Percentiles rank a stretch among this genome's conserved stretches.
These are phyloP conservation scores for Sylvicola cinctus DNA, from an alignment of 2,888 invertebrate genomes.

Conservation along the genomic window DNA sequence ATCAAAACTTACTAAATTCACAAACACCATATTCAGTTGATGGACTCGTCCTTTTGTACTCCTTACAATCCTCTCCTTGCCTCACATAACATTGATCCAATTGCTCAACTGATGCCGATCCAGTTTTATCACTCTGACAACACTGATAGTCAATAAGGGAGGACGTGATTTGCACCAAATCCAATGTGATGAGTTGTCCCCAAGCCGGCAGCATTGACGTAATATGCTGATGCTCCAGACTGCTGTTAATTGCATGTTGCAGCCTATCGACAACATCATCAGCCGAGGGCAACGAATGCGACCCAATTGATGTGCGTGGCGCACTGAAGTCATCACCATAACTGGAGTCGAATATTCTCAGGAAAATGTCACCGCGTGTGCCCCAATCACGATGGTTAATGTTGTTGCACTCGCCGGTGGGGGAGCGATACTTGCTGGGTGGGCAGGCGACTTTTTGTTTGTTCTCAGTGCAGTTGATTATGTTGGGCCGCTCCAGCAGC, in stretches of 20 bases:
- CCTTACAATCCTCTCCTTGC: conserved; percentile 30
- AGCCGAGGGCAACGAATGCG: conserved; percentile 40
- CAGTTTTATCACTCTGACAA: conserved; percentile 17
- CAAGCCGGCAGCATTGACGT: conserved; percentile 60
- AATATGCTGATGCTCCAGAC: conserved; percentile 44
- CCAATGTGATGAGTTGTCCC: conserved; percentile 55
- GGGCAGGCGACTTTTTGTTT: conserved; percentile 36
- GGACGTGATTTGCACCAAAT: conserved; percentile 43
- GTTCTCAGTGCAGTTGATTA: conserved; percentile 4
- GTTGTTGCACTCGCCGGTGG: conserved; percentile 76
- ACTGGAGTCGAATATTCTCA: conserved; percentile 46
- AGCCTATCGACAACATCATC: conserved; percentile 34
- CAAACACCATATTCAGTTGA: conserved; percentile 38
- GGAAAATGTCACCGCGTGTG: conserved; percentile 53
- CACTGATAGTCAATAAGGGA: conserved; percentile 30
- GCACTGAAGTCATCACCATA: conserved; percentile 41
- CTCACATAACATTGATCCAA: conserved; percentile 34
- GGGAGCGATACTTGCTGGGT: conserved; percentile 61
- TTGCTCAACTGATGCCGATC: conserved; percentile 15
- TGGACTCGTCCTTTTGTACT: conserved; percentile 51
- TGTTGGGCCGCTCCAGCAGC: conserved; percentile 6
- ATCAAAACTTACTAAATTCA: conserved; percentile 35
- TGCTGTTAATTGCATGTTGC: conserved; percentile 30
- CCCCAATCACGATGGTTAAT: conserved; percentile 72
- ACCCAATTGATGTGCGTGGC: conserved; percentile 29